Evolutionary conservation across 2,888 invertebrate genomes (phyloP), one percentile per base, ranked within the genome.

Genomic region (Cordilura impudica): DNA sequence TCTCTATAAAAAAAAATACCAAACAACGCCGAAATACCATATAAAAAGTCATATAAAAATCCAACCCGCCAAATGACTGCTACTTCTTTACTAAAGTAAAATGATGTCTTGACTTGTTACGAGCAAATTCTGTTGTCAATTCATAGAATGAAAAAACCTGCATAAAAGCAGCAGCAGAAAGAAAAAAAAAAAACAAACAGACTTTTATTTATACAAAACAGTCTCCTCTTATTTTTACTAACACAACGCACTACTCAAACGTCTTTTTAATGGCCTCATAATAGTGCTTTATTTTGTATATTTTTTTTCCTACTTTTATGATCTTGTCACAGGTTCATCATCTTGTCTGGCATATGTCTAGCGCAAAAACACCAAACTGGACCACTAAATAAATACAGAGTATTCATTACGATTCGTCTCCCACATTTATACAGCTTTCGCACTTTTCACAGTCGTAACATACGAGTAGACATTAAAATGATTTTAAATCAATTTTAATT

Each of bases 221-320:
- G 16, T 31, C 35, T 19, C 19, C 19, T 7, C 21, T n/a, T n/a
- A n/a, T n/a, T n/a, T n/a, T n/a, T n/a, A 23, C 26, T 53, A 16
- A 31, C 45, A 60, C 16, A 60, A 49, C 19, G 16, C 83, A 82
- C 83, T 86, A 82, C n/a, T 21, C 0, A 84, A 81, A 78, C 60
- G 72, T 54, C 65, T 47, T 79, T 29, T 86, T 85, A 85, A 85
- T 86, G 82, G 69, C 60, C 81, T 80, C 82, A 83, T 85, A 86
- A 86, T 86, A 85, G 86, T 85, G 85, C 83, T 86, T 85, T 83
- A 85, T 84, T 85, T 86, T 60, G 12, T 45, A 47, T 31, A 31
- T 23, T 31, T 53, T 7, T 39, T 51, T 29, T 63, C 53, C 19
- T 83, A 85, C 82, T 83, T 81, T 84, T 84, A 81, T 74, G 58